phyloP scores from a whole-genome alignment of 1,140 invertebrate genomes.

The Manduca sexta region DNA sequence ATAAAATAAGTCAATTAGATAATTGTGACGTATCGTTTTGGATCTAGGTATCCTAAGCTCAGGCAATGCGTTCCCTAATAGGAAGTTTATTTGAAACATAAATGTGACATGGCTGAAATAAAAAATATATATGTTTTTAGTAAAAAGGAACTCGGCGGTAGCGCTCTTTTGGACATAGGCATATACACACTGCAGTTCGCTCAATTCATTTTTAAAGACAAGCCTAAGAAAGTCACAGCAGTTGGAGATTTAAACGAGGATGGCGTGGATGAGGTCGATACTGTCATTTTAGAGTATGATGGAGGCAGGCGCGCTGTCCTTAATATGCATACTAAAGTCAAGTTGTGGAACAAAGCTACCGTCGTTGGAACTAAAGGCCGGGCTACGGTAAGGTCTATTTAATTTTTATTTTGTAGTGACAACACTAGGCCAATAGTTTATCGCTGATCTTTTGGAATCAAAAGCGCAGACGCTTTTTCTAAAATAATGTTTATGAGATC shows the following conservation, averaged over 20 bases:
- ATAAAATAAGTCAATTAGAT: too few species aligned
- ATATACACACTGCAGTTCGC: slow-evolving; percentile 87
- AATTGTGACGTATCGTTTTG: too few species aligned
- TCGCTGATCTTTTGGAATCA: too few species aligned
- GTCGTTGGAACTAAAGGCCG: slow-evolving; percentile 35
- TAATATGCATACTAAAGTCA: slow-evolving; percentile 60
- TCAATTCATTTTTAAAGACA: slow-evolving; percentile 79
- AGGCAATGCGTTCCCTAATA: too few species aligned
- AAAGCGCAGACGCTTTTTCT: too few species aligned
- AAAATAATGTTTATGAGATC: too few species aligned
- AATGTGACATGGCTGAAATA: too few species aligned
- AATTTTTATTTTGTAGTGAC: too few species aligned
- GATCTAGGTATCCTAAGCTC: too few species aligned
- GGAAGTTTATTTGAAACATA: too few species aligned
- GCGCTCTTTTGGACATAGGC: slow-evolving; percentile 87
- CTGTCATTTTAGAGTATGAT: slow-evolving; percentile 76
- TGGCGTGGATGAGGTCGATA: slow-evolving; percentile 79
- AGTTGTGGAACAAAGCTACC: slow-evolving; percentile 71
- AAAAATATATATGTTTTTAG: slow-evolving; percentile 42
- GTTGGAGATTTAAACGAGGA: slow-evolving; percentile 79
- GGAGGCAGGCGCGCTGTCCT: slow-evolving; percentile 78
- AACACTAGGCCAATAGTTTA: too few species aligned
- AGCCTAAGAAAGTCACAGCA: slow-evolving; percentile 76
- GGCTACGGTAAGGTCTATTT: slow-evolving; percentile 36
- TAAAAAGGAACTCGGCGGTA: slow-evolving; percentile 82